Conservation (phyloP, 2,888 invertebrate genomes). For the Eulithis testata region DNA sequence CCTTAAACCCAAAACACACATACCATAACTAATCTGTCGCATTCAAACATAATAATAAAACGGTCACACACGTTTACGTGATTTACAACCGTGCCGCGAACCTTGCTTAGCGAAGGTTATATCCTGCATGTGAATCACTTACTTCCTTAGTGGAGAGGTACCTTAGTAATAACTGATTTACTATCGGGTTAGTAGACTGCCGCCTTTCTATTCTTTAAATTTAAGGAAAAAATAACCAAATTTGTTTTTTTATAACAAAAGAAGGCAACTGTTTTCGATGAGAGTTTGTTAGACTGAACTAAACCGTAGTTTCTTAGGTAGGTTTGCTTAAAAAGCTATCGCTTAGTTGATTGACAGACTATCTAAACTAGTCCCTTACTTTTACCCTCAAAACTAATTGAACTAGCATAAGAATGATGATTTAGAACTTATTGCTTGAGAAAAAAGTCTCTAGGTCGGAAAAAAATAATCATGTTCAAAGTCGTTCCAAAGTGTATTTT, state of each 20-base stretch:
- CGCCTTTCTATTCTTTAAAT: background rate
- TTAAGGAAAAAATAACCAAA: background rate
- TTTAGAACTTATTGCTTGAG: too few species aligned
- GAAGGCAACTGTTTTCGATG: too few species aligned
- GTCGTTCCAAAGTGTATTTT: slow-evolving; percentile 30
- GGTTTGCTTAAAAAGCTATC: too few species aligned
- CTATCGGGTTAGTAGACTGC: slow-evolving; percentile 10
- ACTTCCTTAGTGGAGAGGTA: slow-evolving; percentile 49
- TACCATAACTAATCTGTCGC: background rate
- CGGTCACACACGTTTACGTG: slow-evolving; percentile 49
- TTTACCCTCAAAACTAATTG: too few species aligned
- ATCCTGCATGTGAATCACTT: slow-evolving; percentile 67
- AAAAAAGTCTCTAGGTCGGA: too few species aligned
- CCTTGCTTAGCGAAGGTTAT: slow-evolving; percentile 68
- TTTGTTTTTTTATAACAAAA: background rate
- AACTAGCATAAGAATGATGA: too few species aligned
- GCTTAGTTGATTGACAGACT: too few species aligned
- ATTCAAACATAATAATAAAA: slow-evolving; percentile 20
- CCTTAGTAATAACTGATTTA: slow-evolving; percentile 29
- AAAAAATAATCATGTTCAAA: background rate
- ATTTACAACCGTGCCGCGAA: slow-evolving; percentile 62
- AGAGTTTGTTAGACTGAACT: too few species aligned
- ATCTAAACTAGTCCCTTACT: too few species aligned
- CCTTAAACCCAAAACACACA: background rate
- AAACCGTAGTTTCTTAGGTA: too few species aligned